Evolutionary conservation across 1,140 invertebrate species (phyloP), one percentile per base, ranked within the genome.

Genomic region (Pseudachorutes palmiensis): DNA sequence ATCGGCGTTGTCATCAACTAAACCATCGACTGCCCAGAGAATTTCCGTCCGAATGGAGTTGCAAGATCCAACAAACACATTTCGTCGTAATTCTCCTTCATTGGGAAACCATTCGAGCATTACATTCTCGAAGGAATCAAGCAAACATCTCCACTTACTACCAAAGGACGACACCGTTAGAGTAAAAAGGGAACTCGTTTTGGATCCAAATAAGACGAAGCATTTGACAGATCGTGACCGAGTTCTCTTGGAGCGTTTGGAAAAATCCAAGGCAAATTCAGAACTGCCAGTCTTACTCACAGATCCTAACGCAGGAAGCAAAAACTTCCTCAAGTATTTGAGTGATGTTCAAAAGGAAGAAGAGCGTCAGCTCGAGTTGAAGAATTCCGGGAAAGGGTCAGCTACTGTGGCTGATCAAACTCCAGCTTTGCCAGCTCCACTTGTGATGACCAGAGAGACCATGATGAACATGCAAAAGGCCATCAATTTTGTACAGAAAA

Each of bases 401-500:
- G n/a, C n/a, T n/a, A n/a, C n/a, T n/a, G n/a, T n/a, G n/a, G n/a
- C n/a, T n/a, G n/a, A n/a, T n/a, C n/a, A 63, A 26, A 45, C n/a
- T 41, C 33, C 61, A 29, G 30, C 26, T 12, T 41, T 48, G 2
- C 32, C 29, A 24, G 33, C 28, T 31, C 36, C 57, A 24, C 33
- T 69, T 29, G 22, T 30, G 1, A 69, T 69, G 68, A 51, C 24
- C n/a, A 12, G 68, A 22, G 68, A 41, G 31, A 66, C 64, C 22
- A 30, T 69, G 19, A 29, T 22, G 19, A 71, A 65, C 19, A 74
- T 74, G 72, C 24, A 71, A 31, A 71, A 85, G 77, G 89, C 89
- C n/a, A 75, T 88, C 12, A 83, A 82, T 69, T 83, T 82, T 74
- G 82, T 86, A 5, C 82, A 81, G 78, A 78, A 82, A 79, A 85